Conservation (phyloP, 1,140 invertebrate genomes). For the Sycobia sp. region DNA sequence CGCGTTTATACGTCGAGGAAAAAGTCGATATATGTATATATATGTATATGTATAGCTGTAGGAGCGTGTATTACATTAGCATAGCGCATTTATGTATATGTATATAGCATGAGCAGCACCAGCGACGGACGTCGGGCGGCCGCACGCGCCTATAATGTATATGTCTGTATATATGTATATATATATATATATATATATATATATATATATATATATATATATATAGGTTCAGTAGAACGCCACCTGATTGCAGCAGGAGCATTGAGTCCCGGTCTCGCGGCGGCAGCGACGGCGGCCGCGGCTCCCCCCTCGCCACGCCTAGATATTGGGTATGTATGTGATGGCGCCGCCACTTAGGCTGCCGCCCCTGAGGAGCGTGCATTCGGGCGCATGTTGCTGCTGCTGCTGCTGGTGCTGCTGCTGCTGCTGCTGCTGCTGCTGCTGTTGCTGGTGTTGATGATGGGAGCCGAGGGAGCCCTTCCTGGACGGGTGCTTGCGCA, state of each 20-base stretch:
- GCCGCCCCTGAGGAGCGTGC: conserved; percentile 55
- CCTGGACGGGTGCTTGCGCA: conserved; percentile 57
- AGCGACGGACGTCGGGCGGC: too few species aligned
- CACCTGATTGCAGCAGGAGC: too few species aligned
- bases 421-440: conserved; percentile 65
- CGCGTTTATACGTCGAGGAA: too few species aligned
- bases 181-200: background rate
- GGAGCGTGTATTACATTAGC: too few species aligned
- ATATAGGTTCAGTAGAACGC: too few species aligned
- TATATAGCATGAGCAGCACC: too few species aligned
- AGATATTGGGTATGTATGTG: conserved; percentile 56
- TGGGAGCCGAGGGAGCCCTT: conserved; percentile 66
- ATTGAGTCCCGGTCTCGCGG: background rate
- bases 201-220: conserved; percentile 1
- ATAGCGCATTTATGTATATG: too few species aligned
- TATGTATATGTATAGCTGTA: too few species aligned
- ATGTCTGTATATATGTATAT: background rate
- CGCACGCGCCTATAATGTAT: background rate
- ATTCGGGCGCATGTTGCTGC: conserved; percentile 68
- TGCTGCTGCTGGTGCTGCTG: conserved; percentile 64
- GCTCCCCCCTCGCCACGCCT: conserved; percentile 28
- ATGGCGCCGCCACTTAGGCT: conserved; percentile 50
- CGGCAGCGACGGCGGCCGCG: background rate
- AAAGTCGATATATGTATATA: too few species aligned
- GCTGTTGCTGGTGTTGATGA: too few species aligned